Base-by-base conservation (phyloP, 1,140 invertebrate genomes). In the Trichogramma pretiosum region DNA sequence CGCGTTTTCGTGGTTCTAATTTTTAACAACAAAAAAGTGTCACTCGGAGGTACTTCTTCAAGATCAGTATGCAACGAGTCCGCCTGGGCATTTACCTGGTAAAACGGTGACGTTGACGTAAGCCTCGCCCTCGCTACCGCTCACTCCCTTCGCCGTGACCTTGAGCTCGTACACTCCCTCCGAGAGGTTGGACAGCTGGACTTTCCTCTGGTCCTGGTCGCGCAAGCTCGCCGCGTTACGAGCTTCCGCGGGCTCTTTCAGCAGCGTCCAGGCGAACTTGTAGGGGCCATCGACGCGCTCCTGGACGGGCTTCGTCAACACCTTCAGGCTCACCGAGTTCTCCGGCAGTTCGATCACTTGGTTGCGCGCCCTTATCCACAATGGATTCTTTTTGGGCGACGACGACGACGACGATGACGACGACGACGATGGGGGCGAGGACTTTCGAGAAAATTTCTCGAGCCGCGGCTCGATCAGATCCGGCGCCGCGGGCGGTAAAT, bases 81-180 rank as follows among this genome's bases (percentile, higher is more conserved):
- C 11, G n/a, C n/a, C 11, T 28, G 11, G 26, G 43, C 36, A 76
- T 75, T 74, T 72, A 84, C 82, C 75, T 52, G 91, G 87, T 54
- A 87, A 64, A 18, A 96, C 92, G n/a, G 87, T 93, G 2, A 96
- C 87, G 68, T 94, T 94, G 1, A 89, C 90, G 57, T 81, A 82
- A 0, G 87, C 83, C 64, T 91, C 85, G 17, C 91, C 92, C 67
- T 81, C 85, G 24, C 83, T 80, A 55, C 79, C 80, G n/a, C n/a
- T n/a, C 3, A 73, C 66, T 52, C 77, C 81, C 7, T 79, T 87
- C 0, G 91, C 91, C 34, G 76, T 75, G 24, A 95, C 87, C 11
- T 28, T 28, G 63, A 96, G 93, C 32, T 80, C 82, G 62, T 95
- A 97, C 32, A 89, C 67, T 1, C 93, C 93, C 64, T 89, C 85